Percentiles rank a stretch among this genome's conserved stretches.
Conservation (phyloP, 2,797 vertebrate species). For the Lutjanus argentimaculatus region DNA sequence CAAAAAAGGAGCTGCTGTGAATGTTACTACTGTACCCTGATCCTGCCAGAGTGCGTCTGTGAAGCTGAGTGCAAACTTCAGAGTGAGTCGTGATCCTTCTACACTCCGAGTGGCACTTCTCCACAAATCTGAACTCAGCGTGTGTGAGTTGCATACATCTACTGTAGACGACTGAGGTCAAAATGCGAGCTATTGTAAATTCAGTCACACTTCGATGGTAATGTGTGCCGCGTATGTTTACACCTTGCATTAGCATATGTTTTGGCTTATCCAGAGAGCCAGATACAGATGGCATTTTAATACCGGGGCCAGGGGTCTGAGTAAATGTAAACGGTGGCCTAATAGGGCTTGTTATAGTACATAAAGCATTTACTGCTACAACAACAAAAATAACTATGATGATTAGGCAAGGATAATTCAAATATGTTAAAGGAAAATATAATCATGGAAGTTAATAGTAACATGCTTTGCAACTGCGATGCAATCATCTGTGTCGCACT, state of each 20-base stretch:
- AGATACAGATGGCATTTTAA: conserved; percentile 47
- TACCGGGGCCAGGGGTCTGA: conserved; percentile 11
- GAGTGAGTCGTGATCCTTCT: conserved; percentile 22
- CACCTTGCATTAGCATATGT: conserved; percentile 39
- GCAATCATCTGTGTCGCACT: conserved; percentile 54
- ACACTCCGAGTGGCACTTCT: neutral
- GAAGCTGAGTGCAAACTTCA: conserved; percentile 41
- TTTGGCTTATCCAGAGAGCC: conserved; percentile 25
- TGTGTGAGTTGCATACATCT: conserved; percentile 3
- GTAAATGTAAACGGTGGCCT: conserved; percentile 25
- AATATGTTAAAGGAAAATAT: conserved; percentile 29
- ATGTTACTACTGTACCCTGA: neutral
- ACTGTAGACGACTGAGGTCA: conserved; percentile 12
- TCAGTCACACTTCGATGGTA: conserved; percentile 27
- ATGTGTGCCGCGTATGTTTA: conserved; percentile 29
- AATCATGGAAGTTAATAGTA: conserved; percentile 26
- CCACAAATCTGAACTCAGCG: conserved; percentile 19
- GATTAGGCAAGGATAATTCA: conserved; percentile 35
- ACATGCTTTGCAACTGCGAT: conserved; percentile 40
- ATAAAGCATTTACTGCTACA: conserved; percentile 34
- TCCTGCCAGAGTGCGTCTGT: conserved; percentile 7
- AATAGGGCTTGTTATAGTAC: conserved; percentile 31
- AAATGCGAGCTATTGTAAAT: conserved; percentile 8
- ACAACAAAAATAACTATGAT: conserved; percentile 4
- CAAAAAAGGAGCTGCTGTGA: conserved; percentile 23